phyloP scores from a whole-genome alignment of 2,888 invertebrate genomes.

The Tenthredo mesomela region DNA sequence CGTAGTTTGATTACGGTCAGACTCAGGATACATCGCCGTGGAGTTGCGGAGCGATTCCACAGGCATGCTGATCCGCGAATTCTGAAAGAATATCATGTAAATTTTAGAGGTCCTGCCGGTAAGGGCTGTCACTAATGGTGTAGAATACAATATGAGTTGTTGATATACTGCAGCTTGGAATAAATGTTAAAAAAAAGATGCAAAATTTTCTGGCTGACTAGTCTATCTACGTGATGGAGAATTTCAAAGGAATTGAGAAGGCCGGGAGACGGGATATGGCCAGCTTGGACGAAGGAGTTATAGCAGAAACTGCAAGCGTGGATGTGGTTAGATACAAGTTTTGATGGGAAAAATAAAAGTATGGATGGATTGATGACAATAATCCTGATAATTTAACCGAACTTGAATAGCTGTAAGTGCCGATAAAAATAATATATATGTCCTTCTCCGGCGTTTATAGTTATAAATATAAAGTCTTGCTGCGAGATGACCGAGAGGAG shows the following conservation, averaged over 20 bases:
- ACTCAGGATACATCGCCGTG: neutral
- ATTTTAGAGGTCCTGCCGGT: neutral
- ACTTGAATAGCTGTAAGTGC: neutral
- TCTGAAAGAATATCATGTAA: neutral
- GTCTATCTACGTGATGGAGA: neutral
- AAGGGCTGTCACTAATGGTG: conserved; percentile 7
- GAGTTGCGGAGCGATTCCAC: neutral
- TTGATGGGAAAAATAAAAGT: neutral
- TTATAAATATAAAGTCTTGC: neutral
- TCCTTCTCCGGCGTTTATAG: neutral
- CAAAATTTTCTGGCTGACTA: neutral
- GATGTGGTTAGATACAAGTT: neutral
- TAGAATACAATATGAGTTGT: conserved; percentile 4
- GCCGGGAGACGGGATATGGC: neutral
- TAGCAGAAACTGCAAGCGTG: neutral
- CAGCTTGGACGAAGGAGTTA: neutral
- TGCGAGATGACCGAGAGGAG: conserved; percentile 16
- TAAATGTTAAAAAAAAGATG: neutral
- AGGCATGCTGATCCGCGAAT: neutral
- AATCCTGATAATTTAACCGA: neutral
- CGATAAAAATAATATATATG: neutral
- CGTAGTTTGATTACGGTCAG: conserved; percentile 9
- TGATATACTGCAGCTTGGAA: neutral
- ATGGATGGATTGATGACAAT: neutral
- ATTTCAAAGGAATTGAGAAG: neutral